These are phyloP conservation scores for Trialeurodes vaporariorum DNA, from an alignment of 1,140 invertebrate genomes.

Conservation along the genomic window DNA sequence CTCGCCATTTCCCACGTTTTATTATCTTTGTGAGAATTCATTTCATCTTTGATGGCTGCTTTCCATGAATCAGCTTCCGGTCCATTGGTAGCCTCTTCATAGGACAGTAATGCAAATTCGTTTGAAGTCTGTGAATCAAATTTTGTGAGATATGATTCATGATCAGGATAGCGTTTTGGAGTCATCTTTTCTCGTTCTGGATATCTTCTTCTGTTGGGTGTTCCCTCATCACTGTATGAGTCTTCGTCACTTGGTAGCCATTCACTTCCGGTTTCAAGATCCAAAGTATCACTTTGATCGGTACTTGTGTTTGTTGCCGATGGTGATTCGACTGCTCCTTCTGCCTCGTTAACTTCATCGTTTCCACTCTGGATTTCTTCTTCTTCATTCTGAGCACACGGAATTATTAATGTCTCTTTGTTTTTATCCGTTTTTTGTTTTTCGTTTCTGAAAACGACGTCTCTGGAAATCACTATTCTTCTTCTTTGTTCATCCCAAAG, in stretches of 20 bases:
- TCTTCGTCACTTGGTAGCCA: neutral
- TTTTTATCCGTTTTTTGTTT: slow-evolving; percentile 7
- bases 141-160: too few species aligned
- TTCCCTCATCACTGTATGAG: neutral
- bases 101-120: slow-evolving; percentile 15
- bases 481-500: slow-evolving; percentile 9
- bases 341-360: neutral
- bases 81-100: neutral
- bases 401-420: too few species aligned
- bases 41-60: slow-evolving; percentile 10
- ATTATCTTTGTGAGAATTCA: slow-evolving; percentile 6
- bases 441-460: slow-evolving; percentile 10
- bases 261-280: neutral
- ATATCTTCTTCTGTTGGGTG: neutral
- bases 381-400: too few species aligned
- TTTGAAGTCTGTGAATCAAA: too few species aligned
- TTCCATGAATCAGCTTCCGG: slow-evolving; percentile 3
- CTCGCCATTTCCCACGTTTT: slow-evolving; percentile 2
- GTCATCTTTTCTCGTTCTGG: neutral
- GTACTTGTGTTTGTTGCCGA: too few species aligned
- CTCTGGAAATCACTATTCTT: slow-evolving; percentile 2
- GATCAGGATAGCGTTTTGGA: neutral
- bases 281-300: neutral
- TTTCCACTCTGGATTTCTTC: too few species aligned
- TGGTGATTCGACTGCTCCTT: too few species aligned